Evolutionary conservation across 2,113 vertebrate species (phyloP).

Genomic region (Thunnus maccoyii): DNA sequence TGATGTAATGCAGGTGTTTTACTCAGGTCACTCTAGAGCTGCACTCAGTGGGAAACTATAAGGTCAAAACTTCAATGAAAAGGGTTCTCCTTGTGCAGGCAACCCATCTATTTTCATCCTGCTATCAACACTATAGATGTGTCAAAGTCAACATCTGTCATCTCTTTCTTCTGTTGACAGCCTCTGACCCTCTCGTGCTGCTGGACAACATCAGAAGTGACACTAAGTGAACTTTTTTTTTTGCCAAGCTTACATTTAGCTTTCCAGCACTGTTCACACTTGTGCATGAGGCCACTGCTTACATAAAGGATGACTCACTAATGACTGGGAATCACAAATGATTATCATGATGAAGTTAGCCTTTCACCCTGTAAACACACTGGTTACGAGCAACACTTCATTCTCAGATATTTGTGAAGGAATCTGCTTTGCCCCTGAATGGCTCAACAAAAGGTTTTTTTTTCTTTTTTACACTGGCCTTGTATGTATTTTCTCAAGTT

Average conservation of each 20-base stretch:
- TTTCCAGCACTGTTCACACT: slow-evolving; percentile 44
- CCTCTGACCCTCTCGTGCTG: slow-evolving; percentile 19
- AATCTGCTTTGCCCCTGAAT: slow-evolving; percentile 31
- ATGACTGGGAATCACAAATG: slow-evolving; percentile 67
- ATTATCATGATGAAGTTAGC: slow-evolving; percentile 74
- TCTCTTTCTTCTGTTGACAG: slow-evolving; percentile 20
- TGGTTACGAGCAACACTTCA: slow-evolving; percentile 41
- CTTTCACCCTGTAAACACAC: slow-evolving; percentile 59
- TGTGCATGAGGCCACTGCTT: slow-evolving; percentile 49
- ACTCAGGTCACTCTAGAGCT: not conserved
- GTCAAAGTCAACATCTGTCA: slow-evolving; percentile 21
- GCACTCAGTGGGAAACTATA: not conserved
- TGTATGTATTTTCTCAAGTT: not conserved
- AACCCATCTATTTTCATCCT: not conserved
- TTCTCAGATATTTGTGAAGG: slow-evolving; percentile 23
- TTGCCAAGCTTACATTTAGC: slow-evolving; percentile 14
- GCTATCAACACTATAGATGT: slow-evolving; percentile 2
- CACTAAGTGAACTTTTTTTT: slow-evolving; percentile 36
- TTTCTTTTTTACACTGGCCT: not conserved
- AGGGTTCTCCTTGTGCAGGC: not conserved
- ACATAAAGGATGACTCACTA: slow-evolving; percentile 76
- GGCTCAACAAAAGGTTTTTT: not conserved
- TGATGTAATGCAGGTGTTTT: not conserved
- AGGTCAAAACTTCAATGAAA: not conserved
- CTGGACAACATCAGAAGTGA: slow-evolving; percentile 45